Conservation (phyloP, 2,113 vertebrate species). For the Vombatus ursinus region DNA sequence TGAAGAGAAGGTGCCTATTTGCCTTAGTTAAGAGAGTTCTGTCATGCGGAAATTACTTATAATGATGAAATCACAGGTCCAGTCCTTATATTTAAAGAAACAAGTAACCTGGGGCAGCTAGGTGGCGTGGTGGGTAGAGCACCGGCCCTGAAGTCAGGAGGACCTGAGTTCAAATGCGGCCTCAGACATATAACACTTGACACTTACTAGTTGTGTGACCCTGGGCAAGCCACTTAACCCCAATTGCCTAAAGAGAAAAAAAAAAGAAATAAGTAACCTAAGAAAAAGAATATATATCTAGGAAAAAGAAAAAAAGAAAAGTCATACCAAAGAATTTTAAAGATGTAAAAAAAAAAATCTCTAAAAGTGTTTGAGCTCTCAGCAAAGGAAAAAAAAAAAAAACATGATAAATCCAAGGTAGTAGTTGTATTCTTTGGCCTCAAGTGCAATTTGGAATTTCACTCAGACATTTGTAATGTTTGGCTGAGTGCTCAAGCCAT, state of each 20-base stretch:
- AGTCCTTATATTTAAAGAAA: background rate
- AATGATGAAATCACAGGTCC: background rate
- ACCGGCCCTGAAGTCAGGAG: no score
- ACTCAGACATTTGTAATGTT: conserved; percentile 57
- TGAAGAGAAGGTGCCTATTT: background rate
- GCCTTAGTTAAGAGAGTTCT: no score
- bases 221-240: no score
- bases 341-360: background rate
- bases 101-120: no score
- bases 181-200: no score
- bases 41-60: background rate
- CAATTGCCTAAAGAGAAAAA: no score
- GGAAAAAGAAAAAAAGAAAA: background rate
- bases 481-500: conserved; percentile 45
- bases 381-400: conserved; percentile 21
- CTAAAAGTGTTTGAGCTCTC: background rate
- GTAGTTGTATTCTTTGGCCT: conserved; percentile 44
- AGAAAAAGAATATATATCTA: no score
- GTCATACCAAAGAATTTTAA: background rate
- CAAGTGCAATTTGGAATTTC: conserved; percentile 56
- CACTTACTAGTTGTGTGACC: no score
- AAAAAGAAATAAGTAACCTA: background rate
- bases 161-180: no score
- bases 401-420: conserved; percentile 55
- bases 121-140: no score